Conservation (phyloP, 2,888 invertebrate species). For the Phengaris arion region DNA sequence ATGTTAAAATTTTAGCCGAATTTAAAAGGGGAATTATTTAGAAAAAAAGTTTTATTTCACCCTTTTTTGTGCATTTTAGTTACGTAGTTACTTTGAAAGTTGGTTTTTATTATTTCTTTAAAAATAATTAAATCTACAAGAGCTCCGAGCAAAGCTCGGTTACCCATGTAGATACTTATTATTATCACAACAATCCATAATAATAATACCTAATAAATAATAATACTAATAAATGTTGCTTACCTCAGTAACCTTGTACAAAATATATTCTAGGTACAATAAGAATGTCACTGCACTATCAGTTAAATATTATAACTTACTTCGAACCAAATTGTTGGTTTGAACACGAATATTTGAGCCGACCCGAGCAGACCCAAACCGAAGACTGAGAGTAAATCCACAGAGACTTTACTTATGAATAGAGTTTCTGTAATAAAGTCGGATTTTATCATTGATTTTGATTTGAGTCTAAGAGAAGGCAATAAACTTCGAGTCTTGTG, state of each 20-base stretch:
- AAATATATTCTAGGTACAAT: background rate
- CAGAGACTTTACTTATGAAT: conserved; percentile 2
- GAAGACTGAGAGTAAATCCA: conserved; percentile 5
- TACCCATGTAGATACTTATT: too few relatives aligned
- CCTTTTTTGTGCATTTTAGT: too few relatives aligned
- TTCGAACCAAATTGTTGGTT: background rate
- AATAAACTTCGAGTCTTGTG: background rate
- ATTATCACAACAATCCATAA: background rate
- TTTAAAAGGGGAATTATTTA: too few relatives aligned
- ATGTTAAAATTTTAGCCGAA: too few relatives aligned
- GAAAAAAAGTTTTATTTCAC: too few relatives aligned
- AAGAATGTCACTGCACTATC: background rate
- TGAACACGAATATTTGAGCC: conserved; percentile 19
- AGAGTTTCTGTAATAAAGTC: background rate
- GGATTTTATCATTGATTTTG: conserved; percentile 14
- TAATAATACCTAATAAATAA: background rate
- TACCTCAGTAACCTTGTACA: background rate
- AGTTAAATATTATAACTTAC: background rate
- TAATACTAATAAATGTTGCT: background rate
- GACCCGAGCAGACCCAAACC: conserved; percentile 18
- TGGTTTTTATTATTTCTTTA: too few relatives aligned
- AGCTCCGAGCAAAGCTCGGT: too few relatives aligned
- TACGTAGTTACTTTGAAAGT: too few relatives aligned
- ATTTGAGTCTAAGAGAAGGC: conserved; percentile 10
- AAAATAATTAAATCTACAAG: too few relatives aligned